Evolutionary conservation across 2,113 vertebrate species (phyloP), one percentile per base, ranked within the genome.

Genomic region (Grammomys dolichurus): DNA sequence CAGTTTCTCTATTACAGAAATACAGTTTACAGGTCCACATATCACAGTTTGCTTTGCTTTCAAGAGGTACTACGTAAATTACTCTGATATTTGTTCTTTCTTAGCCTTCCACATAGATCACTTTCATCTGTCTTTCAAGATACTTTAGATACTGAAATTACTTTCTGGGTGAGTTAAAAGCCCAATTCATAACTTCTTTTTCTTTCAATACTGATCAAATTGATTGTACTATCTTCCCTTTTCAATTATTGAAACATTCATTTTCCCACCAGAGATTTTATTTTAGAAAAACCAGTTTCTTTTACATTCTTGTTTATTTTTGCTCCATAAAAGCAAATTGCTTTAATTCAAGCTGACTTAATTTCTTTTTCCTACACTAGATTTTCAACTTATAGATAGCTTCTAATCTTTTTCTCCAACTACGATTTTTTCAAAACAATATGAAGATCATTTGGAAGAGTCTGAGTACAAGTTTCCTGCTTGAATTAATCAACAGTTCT

Each of bases 51-150:
- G 78, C 94, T 67, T 75, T 96, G 91, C 95, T 97, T 94, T 94
- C 87, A 90, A n/a, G 51, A 84, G 33, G 73, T 3, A 22, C 36
- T 89, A 26, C 77, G 89, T 97, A 97, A 94, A 95, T 96, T 97
- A 94, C 97, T 96, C 76, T 94, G 13, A 36, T 95, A 87, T 97
- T 97, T 95, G 78, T 95, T 96, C 69, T 96, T 24, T 81, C 48
- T 89, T 89, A 90, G 84, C 26, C 46, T 86, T 97, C 54, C 76
- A 81, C 93, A 97, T 97, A 94, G 63, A 97, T 97, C 96, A 97
- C 96, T 97, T 97, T 89, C 93, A 48, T 95, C 96, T 97, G 97
- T 97, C 94, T 98, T 97, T 96, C 84, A 91, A 73, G 69, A 96
- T 90, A 60, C 58, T 90, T 91, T 91, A 91, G 75, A 77, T 87